These are phyloP conservation scores for Eilema caniola DNA, from an alignment of 2,888 invertebrate genomes.

Conservation along the genomic window DNA sequence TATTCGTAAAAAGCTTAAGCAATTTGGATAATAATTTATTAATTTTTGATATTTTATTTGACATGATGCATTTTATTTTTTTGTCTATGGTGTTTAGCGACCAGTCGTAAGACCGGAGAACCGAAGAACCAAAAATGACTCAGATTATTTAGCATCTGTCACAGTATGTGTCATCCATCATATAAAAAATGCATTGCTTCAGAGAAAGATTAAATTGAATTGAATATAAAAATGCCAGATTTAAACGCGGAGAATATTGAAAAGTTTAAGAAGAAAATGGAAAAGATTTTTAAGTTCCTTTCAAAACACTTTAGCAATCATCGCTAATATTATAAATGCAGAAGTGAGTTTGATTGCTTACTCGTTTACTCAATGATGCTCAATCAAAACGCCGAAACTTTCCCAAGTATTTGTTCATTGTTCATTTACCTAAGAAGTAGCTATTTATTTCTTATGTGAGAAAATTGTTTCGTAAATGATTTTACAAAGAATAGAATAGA, in stretches of 20 bases:
- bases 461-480: neutral
- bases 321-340: neutral
- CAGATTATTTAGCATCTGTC: conserved; percentile 25
- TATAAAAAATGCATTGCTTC: too few species aligned
- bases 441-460: neutral
- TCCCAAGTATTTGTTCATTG: too few species aligned
- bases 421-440: neutral
- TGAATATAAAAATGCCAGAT: conserved; percentile 33
- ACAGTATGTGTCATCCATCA: too few species aligned
- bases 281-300: neutral
- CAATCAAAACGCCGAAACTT: neutral
- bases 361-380: neutral
- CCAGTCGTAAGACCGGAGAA: conserved; percentile 23
- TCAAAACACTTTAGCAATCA: neutral
- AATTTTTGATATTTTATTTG: conserved; percentile 21
- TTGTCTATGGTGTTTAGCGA: conserved; percentile 20
- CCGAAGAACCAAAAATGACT: neutral
- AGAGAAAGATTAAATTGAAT: too few species aligned
- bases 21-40: conserved; percentile 34
- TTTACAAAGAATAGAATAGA: neutral
- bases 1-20: conserved; percentile 27
- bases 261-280: conserved; percentile 30
- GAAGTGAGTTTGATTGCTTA: neutral
- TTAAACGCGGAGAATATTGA: conserved; percentile 19
- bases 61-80: conserved; percentile 23